A percentile compares a stretch with the other conserved stretches of the same genome.
Evolutionary conservation across 2,888 invertebrate species (phyloP).

Genomic region (Drosophila neoperkinsi): DNA sequence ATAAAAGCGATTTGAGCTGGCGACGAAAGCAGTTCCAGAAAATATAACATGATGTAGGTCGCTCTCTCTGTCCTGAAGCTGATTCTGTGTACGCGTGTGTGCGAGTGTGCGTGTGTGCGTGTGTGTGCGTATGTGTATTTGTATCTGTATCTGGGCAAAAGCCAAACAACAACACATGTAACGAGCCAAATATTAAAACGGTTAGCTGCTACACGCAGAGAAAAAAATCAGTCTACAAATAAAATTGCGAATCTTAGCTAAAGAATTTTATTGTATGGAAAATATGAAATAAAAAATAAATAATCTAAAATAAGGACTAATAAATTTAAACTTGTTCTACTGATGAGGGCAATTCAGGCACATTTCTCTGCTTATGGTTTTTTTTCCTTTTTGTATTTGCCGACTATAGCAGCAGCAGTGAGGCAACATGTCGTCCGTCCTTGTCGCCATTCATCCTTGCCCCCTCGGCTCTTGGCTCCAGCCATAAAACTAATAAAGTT

Average conservation of each 20-base stretch:
- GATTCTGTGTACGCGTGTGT: neutral
- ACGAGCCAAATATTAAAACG: constrained; percentile 35
- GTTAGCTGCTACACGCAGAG: neutral
- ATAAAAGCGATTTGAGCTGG: constrained; percentile 47
- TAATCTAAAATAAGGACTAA: neutral
- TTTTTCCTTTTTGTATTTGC: neutral
- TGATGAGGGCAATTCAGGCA: neutral
- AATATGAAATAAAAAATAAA: neutral
- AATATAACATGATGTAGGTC: constrained; percentile 35
- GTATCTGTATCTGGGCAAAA: constrained; percentile 16
- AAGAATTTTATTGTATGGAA: neutral
- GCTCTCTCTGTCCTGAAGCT: neutral
- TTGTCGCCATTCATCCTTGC: constrained; percentile 11
- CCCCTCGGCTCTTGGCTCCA: constrained; percentile 2
- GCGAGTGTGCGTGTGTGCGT: neutral
- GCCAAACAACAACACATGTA: constrained; percentile 48
- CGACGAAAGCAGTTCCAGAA: constrained; percentile 44
- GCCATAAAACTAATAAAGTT: constrained; percentile 52
- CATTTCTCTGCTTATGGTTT: neutral
- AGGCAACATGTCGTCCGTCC: constrained; percentile 46
- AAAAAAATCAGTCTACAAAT: neutral
- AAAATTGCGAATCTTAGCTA: neutral
- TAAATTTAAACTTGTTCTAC: neutral
- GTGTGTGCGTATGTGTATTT: constrained; percentile 15
- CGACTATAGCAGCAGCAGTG: constrained; percentile 20